Percentiles rank a stretch among this genome's conserved stretches.
Evolutionary conservation across 2,113 vertebrate genomes (phyloP).

Genomic region (Neogobius melanostomus): DNA sequence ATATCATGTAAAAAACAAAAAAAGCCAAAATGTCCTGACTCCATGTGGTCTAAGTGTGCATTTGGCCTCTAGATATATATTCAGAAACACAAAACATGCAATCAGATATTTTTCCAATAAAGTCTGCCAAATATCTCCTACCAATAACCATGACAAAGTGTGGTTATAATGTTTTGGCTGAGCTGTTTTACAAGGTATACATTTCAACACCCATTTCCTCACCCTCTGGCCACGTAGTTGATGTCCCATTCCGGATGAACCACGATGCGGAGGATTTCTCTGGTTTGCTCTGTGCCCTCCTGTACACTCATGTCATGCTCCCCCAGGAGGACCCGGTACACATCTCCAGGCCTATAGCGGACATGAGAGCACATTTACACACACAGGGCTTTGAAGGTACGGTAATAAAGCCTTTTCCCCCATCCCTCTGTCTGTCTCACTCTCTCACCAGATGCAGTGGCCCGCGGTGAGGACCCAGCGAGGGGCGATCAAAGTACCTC

Average conservation of each 20-base stretch:
- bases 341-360: conserved; percentile 57
- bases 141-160: not conserved
- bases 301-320: conserved; percentile 62
- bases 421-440: conserved; percentile 4
- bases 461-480: conserved; percentile 76
- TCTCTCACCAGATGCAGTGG: conserved; percentile 73
- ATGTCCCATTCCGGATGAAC: conserved; percentile 73
- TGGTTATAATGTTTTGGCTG: not conserved
- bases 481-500: conserved; percentile 70
- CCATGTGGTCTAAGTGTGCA: too few species aligned
- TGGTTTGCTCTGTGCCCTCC: conserved; percentile 69
- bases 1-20: too few species aligned
- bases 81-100: too few species aligned
- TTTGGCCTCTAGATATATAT: too few species aligned
- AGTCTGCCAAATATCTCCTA: too few species aligned
- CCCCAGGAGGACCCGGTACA: conserved; percentile 66
- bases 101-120: too few species aligned
- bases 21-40: too few species aligned
- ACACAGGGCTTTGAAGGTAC: not conserved
- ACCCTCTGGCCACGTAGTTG: conserved; percentile 64
- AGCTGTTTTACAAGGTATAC: not conserved
- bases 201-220: conserved; percentile 2
- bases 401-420: not conserved
- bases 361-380: not conserved
- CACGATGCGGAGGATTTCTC: conserved; percentile 64